Percentiles rank a stretch among this genome's conserved stretches.
phyloP scores from a whole-genome alignment of 2,888 invertebrate genomes.

The Drosophila mettleri region DNA sequence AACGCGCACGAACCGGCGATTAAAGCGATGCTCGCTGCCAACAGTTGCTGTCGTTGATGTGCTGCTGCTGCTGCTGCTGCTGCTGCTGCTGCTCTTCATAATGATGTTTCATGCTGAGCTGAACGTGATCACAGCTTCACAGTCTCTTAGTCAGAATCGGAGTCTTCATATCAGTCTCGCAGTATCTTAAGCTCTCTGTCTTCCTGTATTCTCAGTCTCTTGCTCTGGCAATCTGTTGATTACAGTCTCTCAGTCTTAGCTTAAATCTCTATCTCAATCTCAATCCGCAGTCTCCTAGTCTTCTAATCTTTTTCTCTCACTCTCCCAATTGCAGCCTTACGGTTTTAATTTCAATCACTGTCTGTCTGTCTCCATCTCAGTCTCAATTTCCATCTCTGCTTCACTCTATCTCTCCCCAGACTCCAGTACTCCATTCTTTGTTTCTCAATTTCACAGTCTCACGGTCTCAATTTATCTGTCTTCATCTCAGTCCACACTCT shows the following conservation, averaged over 20 bases:
- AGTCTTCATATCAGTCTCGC: neutral
- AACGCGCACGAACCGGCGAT: slow-evolving; percentile 51
- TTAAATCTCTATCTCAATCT: too few relatives aligned
- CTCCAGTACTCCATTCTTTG: too few relatives aligned
- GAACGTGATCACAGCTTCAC: slow-evolving; percentile 8
- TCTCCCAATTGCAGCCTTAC: too few relatives aligned
- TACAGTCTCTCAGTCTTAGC: too few relatives aligned
- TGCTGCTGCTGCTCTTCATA: neutral
- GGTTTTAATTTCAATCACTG: neutral
- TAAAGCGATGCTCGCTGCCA: slow-evolving; percentile 37
- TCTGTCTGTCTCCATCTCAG: neutral
- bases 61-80: neutral
- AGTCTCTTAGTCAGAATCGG: neutral
- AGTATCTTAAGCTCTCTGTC: neutral
- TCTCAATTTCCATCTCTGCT: too few relatives aligned
- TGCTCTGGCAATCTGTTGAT: too few relatives aligned
- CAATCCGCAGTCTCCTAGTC: neutral
- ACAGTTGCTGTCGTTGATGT: neutral
- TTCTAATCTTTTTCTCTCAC: too few relatives aligned
- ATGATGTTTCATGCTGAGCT: slow-evolving; percentile 16
- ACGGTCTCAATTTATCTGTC: neutral
- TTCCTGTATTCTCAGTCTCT: neutral
- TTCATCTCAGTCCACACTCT: neutral
- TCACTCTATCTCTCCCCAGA: too few relatives aligned
- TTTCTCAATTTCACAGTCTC: too few relatives aligned